Evolutionary conservation across 2,888 invertebrate genomes (phyloP).

Genomic region (Vandiemenella viatica): DNA sequence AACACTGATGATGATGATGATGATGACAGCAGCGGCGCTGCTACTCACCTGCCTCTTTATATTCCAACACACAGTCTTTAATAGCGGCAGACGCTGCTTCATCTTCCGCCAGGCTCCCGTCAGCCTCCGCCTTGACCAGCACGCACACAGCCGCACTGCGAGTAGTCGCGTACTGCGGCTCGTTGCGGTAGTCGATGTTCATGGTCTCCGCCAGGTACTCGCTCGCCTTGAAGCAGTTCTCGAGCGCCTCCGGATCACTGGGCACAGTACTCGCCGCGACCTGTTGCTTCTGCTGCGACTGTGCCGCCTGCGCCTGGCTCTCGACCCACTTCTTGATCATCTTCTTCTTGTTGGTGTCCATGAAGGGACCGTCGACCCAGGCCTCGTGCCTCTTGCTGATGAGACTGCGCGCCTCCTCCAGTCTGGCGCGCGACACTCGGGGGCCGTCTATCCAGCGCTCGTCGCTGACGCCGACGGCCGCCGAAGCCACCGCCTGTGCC

Average conservation of each 20-base stretch:
- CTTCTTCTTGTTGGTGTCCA: conserved; percentile 83
- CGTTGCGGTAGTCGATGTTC: background rate
- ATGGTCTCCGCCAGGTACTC: background rate
- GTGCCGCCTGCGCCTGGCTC: conserved; percentile 40
- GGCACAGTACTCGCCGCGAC: background rate
- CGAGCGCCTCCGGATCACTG: background rate
- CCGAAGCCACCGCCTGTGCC: background rate
- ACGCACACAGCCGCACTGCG: background rate
- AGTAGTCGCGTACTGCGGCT: background rate
- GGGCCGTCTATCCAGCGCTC: conserved; percentile 97
- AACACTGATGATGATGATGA: too few species aligned
- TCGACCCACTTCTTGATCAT: conserved; percentile 91
- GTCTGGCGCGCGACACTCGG: conserved; percentile 66
- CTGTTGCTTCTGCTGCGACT: background rate
- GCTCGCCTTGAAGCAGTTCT: background rate
- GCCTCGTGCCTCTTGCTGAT: conserved; percentile 76
- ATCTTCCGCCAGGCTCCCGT: too few species aligned
- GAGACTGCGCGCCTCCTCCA: conserved; percentile 61
- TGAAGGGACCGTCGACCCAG: conserved; percentile 93
- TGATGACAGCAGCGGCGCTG: too few species aligned
- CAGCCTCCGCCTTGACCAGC: too few species aligned
- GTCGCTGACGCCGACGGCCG: conserved; percentile 40
- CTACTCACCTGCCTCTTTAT: too few species aligned
- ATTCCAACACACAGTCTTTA: too few species aligned
- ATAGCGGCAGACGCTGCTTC: too few species aligned